Conservation (phyloP, 2,113 vertebrate genomes). For the Semicossyphus pulcher region DNA sequence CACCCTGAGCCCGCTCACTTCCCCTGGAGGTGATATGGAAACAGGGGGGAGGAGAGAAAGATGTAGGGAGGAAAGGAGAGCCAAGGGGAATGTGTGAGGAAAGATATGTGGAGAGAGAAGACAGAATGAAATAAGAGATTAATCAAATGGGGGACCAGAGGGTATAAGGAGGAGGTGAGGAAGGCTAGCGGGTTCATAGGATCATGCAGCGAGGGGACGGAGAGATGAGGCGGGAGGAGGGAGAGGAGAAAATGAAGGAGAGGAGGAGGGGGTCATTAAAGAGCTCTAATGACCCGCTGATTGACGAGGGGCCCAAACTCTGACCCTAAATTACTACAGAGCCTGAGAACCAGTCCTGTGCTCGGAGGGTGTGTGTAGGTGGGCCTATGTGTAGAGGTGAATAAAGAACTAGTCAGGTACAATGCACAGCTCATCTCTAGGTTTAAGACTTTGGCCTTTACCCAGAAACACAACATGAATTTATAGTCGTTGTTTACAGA, state of each 20-base stretch:
- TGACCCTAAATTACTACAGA: slow-evolving; percentile 81
- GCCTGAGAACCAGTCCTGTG: slow-evolving; percentile 77
- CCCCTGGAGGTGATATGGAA: slow-evolving; percentile 55
- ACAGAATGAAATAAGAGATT: slow-evolving; percentile 29
- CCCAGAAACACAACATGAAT: no score
- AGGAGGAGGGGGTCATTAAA: slow-evolving; percentile 73
- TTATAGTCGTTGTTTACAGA: no score
- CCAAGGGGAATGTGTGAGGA: slow-evolving; percentile 2
- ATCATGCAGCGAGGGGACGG: slow-evolving; percentile 30
- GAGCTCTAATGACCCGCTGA: slow-evolving; percentile 82
- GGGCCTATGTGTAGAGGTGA: slow-evolving; percentile 34
- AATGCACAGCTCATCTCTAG: no score
- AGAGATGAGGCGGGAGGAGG: slow-evolving; percentile 6
- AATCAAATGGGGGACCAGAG: slow-evolving; percentile 15
- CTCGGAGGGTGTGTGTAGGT: slow-evolving; percentile 52
- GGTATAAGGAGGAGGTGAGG: slow-evolving; percentile 3
- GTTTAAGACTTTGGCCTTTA: no score
- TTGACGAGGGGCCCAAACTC: slow-evolving; percentile 80
- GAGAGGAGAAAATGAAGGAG: background rate
- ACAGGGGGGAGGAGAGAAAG: slow-evolving; percentile 16
- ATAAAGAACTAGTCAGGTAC: no score
- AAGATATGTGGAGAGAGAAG: slow-evolving; percentile 21
- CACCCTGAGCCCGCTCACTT: slow-evolving; percentile 38
- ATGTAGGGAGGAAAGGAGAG: slow-evolving; percentile 19
- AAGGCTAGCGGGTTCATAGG: slow-evolving; percentile 17